Conservation (phyloP, 2,888 invertebrate genomes). For the Erannis defoliaria region DNA sequence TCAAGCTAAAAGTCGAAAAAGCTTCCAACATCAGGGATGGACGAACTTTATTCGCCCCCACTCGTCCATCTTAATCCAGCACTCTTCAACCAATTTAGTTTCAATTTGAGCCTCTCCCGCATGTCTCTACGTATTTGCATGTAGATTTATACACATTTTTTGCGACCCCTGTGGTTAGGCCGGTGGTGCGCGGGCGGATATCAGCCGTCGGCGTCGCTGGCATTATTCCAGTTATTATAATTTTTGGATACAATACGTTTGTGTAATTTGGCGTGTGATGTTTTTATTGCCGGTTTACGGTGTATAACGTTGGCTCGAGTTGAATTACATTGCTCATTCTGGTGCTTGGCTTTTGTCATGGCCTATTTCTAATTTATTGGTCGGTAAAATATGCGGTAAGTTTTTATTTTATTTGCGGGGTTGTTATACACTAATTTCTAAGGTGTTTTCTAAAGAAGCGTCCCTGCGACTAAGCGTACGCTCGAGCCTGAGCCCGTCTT, state of each 20-base stretch:
- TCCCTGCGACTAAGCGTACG: too few species aligned
- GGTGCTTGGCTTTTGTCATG: not conserved
- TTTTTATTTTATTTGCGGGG: not conserved
- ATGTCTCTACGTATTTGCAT: conserved; percentile 53
- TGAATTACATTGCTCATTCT: not conserved
- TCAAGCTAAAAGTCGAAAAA: not conserved
- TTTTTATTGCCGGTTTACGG: conserved; percentile 35
- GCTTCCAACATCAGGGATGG: too few species aligned
- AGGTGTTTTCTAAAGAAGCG: too few species aligned
- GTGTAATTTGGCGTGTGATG: conserved; percentile 39
- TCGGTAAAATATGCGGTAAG: not conserved
- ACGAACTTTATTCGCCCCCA: not conserved
- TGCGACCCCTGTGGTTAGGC: conserved; percentile 40
- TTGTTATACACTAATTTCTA: not conserved
- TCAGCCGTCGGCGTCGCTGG: conserved; percentile 39
- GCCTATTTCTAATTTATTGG: conserved; percentile 3
- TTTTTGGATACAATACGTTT: conserved; percentile 41
- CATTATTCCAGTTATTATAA: conserved; percentile 44
- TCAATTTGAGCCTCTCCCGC: conserved; percentile 53
- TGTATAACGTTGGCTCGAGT: conserved; percentile 18
- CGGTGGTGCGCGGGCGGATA: conserved; percentile 27
- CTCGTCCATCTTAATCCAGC: conserved; percentile 30
- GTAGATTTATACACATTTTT: conserved; percentile 55
- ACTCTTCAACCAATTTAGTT: conserved; percentile 55
- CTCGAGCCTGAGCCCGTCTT: too few species aligned